Base-by-base conservation (phyloP, 1,140 invertebrate species). In the Homarus americanus region DNA sequence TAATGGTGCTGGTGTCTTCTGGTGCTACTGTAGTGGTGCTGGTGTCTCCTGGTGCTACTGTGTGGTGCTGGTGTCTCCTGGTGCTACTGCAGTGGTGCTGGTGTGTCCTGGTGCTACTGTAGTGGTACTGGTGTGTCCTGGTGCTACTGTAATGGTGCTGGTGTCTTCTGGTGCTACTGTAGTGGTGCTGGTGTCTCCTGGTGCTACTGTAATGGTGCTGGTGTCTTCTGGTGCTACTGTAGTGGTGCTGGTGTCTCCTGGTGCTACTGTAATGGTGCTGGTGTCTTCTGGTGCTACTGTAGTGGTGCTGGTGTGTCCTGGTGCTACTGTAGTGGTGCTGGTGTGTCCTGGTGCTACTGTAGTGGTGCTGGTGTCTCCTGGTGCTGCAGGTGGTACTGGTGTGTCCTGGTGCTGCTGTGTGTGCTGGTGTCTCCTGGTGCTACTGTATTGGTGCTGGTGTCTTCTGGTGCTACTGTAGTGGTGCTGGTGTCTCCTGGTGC, bases 1-100 rank as follows among this genome's bases (percentile, higher is more conserved):
- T 78, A 41, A 38, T 78, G 75, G 75, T 40, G 34, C 38, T 78
- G 38, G 38, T n/a, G n/a, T n/a, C n/a, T n/a, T n/a, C n/a, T n/a
- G n/a, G n/a, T n/a, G n/a, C n/a, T n/a, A n/a, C n/a, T n/a, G n/a
- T n/a, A n/a, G n/a, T n/a, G n/a, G n/a, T n/a, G n/a, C n/a, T n/a
- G n/a, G n/a, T n/a, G 38, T 44, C 40, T 41, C 34, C 44, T 78
- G 73, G 40, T 5, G 73, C 44, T 49, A 49, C 44, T 49, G 15
- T 49, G 15, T 49, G 44, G 44, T 7, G 5, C 38, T 78, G 75
- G 40, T 38, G 75, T 41, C 75, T 38, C 44, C 36, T 78, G 34
- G 40, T 7, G 75, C 75, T 40, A 12, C 36, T 78, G 38, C 41
- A 41, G 28, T 78, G 75, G 75, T 40, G 34, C 38, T 78, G 38